A percentile compares a stretch with the other conserved stretches of the same genome.
Evolutionary conservation across 2,888 invertebrate species (phyloP).

Genomic region (Drosophila seclusa): DNA sequence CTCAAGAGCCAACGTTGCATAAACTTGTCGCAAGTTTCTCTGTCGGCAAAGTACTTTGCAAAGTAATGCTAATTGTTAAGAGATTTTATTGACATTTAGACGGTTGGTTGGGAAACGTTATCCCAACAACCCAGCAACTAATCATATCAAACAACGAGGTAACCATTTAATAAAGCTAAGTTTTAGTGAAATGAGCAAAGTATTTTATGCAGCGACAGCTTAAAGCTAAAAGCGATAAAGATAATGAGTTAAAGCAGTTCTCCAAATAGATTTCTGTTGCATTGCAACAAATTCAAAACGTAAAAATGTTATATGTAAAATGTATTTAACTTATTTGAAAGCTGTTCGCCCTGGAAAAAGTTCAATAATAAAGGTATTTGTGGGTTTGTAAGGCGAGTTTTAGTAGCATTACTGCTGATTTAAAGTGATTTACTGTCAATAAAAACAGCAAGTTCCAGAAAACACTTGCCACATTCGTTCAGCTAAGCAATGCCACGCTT

Average conservation of each 20-base stretch:
- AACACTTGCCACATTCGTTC: background rate
- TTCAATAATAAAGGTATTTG: background rate
- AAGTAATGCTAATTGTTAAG: constrained; percentile 32
- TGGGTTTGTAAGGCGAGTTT: background rate
- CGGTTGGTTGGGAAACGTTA: background rate
- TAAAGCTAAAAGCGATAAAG: constrained; percentile 6
- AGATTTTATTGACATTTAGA: constrained; percentile 39
- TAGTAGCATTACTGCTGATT: background rate
- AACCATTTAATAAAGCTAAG: background rate
- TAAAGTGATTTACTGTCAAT: background rate
- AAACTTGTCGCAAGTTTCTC: constrained; percentile 23
- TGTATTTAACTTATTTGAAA: background rate
- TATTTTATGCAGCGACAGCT: constrained; percentile 3
- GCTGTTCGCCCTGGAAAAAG: background rate
- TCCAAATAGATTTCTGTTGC: background rate
- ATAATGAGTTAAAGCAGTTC: constrained; percentile 1
- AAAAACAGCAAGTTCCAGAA: background rate
- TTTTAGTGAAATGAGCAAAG: background rate
- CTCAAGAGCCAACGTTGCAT: constrained; percentile 11
- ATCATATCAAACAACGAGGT: background rate
- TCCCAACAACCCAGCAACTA: background rate
- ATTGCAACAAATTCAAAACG: background rate
- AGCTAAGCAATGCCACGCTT: background rate
- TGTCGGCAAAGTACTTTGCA: constrained; percentile 16
- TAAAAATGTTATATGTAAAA: background rate